A percentile compares a stretch with the other conserved stretches of the same genome.
phyloP scores from a whole-genome alignment of 2,797 vertebrate species.

The Aeoliscus strigatus region DNA sequence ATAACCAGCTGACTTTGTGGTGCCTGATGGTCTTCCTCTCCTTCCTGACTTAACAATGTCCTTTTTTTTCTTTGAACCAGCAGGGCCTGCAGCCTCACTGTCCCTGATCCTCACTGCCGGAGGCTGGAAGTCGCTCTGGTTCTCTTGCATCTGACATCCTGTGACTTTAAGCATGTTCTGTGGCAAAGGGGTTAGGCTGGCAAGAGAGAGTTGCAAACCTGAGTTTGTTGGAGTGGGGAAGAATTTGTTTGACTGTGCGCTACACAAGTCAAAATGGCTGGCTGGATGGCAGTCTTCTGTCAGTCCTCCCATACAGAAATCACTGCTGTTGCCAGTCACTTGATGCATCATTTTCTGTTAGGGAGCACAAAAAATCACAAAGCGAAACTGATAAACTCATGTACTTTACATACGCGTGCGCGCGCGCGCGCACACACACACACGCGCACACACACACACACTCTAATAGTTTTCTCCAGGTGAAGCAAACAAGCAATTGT shows the following conservation, averaged over 20 bases:
- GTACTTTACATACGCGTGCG: conserved; percentile 1
- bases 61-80: conserved; percentile 96
- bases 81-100: conserved; percentile 75
- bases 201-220: conserved; percentile 71
- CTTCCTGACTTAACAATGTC: conserved; percentile 89
- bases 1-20: conserved; percentile 97
- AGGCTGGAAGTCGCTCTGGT: conserved; percentile 82
- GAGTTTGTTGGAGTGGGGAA: conserved; percentile 74
- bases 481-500: conserved; percentile 23
- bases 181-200: conserved; percentile 69
- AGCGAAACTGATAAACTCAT: neutral
- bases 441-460: conserved; percentile 3
- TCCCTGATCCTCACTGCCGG: conserved; percentile 83
- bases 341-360: conserved; percentile 97
- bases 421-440: no score
- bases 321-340: conserved; percentile 84
- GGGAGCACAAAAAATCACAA: conserved; percentile 27
- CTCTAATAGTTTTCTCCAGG: conserved; percentile 20
- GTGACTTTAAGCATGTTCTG: conserved; percentile 88
- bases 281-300: conserved; percentile 86
- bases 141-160: conserved; percentile 87
- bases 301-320: conserved; percentile 89
- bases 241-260: conserved; percentile 88
- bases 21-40: conserved; percentile 92
- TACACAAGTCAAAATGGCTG: conserved; percentile 91